Evolutionary conservation across 2,113 vertebrate species (phyloP).

Genomic region (Cryptomyrus ogoouensis): DNA sequence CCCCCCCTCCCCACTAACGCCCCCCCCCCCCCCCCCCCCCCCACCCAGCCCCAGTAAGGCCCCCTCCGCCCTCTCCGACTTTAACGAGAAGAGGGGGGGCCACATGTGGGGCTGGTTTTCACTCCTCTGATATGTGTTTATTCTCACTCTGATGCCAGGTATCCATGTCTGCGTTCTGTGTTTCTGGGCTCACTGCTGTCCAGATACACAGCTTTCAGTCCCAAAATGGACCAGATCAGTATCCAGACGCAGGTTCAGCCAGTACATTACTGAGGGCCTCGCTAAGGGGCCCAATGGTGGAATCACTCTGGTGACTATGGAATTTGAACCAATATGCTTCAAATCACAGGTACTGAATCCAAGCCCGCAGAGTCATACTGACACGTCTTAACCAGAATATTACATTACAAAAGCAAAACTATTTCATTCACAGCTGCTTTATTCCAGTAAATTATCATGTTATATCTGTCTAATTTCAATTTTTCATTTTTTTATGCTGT

Average conservation of each 20-base stretch:
- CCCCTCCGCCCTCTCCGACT: constrained; percentile 21
- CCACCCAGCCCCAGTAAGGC: background rate
- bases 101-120: background rate
- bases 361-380: background rate
- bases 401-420: background rate
- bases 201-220: background rate
- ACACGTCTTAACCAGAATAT: background rate
- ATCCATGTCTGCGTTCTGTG: background rate
- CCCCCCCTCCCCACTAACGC: too few relatives aligned
- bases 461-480: background rate
- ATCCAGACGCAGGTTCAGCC: background rate
- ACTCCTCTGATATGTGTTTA: background rate
- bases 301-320: background rate
- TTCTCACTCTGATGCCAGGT: background rate
- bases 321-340: background rate
- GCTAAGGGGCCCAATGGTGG: background rate
- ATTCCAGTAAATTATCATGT: background rate
- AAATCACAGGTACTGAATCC: background rate
- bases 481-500: background rate
- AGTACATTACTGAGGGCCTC: background rate
- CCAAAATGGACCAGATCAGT: background rate
- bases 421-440: background rate
- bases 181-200: background rate
- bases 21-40: background rate
- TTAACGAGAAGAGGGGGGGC: constrained; percentile 34